A percentile compares a stretch with the other conserved stretches of the same genome.
Evolutionary conservation across 2,797 vertebrate species (phyloP).

Genomic region (Iguana delicatissima): DNA sequence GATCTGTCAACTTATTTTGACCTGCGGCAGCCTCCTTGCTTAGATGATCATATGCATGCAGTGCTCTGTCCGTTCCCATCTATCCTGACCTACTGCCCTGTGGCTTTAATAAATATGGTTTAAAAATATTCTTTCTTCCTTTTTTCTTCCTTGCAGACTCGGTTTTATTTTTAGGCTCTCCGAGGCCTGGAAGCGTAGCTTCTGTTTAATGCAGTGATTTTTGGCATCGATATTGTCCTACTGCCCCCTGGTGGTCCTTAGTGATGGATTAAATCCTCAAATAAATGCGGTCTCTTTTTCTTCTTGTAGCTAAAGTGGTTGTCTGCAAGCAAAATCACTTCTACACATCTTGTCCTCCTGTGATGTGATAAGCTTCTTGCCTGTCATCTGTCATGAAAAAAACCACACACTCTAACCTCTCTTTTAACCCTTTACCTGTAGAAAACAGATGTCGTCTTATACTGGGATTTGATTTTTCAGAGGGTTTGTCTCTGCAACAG

Average conservation of each 20-base stretch:
- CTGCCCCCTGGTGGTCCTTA: slow-evolving; percentile 26
- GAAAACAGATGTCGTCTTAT: not conserved
- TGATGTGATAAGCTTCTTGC: not conserved
- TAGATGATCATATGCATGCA: not conserved
- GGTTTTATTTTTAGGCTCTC: slow-evolving; percentile 43
- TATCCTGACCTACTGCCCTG: slow-evolving; percentile 31
- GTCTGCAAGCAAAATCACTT: no score
- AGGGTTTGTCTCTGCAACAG: no score
- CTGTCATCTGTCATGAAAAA: no score
- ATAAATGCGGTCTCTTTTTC: no score
- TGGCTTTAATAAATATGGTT: slow-evolving; percentile 28
- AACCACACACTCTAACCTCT: not conserved
- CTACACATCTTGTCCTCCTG: not conserved
- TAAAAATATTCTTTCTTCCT: slow-evolving; percentile 20
- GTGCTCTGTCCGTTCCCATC: not conserved
- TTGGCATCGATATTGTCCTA: not conserved
- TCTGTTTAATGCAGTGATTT: not conserved
- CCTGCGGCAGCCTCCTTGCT: not conserved
- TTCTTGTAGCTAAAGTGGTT: not conserved
- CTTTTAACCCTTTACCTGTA: not conserved
- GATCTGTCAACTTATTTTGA: not conserved
- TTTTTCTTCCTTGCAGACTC: not conserved
- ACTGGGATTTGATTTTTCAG: no score
- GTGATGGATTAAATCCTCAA: not conserved
- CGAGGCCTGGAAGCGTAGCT: slow-evolving; percentile 1